These are phyloP conservation scores for Diadophis punctatus DNA, from an alignment of 2,113 vertebrate genomes.

Conservation along the genomic window DNA sequence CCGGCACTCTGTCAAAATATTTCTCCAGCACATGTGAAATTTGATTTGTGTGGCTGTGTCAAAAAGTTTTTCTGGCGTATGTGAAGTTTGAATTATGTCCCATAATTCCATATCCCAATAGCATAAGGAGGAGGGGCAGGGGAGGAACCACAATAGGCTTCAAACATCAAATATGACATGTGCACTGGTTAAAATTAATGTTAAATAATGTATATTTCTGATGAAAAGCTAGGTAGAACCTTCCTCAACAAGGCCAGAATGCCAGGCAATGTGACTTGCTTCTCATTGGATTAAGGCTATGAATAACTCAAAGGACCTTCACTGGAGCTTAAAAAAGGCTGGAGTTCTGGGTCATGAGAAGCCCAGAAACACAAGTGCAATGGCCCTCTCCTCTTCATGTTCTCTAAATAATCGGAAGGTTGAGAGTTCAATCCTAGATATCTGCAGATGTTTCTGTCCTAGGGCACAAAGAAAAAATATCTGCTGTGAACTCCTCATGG, in stretches of 20 bases:
- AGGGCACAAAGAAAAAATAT: not conserved
- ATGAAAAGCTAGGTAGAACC: not conserved
- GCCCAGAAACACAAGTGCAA: not conserved
- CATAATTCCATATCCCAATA: not conserved
- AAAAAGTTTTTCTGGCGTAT: not conserved
- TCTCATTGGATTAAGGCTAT: not conserved
- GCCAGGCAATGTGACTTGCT: not conserved
- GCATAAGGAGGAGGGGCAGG: too few species aligned
- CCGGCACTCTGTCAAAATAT: not conserved
- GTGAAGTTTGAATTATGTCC: not conserved
- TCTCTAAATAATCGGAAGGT: not conserved
- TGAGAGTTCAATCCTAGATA: not conserved
- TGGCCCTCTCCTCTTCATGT: not conserved
- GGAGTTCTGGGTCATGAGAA: not conserved
- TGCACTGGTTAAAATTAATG: not conserved
- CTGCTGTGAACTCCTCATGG: not conserved
- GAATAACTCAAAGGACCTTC: not conserved
- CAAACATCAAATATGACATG: not conserved
- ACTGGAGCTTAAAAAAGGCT: not conserved
- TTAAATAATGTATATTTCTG: not conserved
- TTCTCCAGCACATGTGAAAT: not conserved
- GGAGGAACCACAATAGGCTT: too few species aligned
- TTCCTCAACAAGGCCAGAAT: not conserved
- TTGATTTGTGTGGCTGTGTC: not conserved
- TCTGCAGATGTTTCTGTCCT: not conserved